phyloP scores from a whole-genome alignment of 1,140 invertebrate species.

The Polypedilum vanderplanki region DNA sequence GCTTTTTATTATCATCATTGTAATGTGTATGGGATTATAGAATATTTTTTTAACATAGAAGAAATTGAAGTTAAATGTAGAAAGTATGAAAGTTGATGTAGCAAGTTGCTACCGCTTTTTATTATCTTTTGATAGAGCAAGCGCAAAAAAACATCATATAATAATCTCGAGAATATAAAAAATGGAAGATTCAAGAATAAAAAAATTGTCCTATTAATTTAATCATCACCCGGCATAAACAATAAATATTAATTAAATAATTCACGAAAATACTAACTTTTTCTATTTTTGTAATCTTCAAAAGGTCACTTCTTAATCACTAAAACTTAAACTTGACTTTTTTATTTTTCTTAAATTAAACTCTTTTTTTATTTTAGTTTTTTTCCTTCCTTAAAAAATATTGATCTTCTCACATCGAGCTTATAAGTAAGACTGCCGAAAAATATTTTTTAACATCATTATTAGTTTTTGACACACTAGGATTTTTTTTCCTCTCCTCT shows the following conservation, averaged over 20 bases:
- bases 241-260: no score
- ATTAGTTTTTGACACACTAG: slow-evolving; percentile 2
- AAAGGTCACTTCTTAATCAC: not conserved
- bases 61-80: no score
- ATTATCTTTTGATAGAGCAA: not conserved
- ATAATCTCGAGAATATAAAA: not conserved
- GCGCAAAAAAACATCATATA: not conserved
- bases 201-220: not conserved
- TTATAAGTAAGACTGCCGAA: not conserved
- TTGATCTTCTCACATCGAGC: not conserved
- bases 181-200: not conserved
- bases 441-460: slow-evolving; percentile 21
- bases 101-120: not conserved
- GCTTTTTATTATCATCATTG: not conserved
- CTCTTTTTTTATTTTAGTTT: not conserved
- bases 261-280: no score
- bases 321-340: not conserved
- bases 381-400: not conserved
- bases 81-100: not conserved
- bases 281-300: no score
- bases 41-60: no score
- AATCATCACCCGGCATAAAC: no score
- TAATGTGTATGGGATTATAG: not conserved
- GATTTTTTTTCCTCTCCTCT: not conserved
- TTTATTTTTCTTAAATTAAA: not conserved